phyloP scores from a whole-genome alignment of 2,113 vertebrate genomes.

The Sapayoa aenigma region DNA sequence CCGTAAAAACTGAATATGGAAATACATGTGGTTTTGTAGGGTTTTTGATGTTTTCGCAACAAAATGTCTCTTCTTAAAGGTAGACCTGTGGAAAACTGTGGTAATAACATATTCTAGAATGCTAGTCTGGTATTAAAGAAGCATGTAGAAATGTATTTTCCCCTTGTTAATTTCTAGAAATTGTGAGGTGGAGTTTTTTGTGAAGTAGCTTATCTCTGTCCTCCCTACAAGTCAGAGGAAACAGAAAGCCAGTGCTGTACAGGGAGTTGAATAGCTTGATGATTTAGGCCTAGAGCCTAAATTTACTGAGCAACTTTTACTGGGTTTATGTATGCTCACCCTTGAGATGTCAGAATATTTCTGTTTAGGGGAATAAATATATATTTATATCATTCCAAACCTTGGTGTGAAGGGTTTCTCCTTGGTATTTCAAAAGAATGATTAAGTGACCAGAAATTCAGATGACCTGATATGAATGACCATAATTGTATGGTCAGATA shows the following conservation, averaged over 20 bases:
- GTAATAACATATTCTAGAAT: background rate
- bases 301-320: background rate
- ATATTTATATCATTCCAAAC: background rate
- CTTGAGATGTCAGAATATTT: background rate
- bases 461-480: background rate
- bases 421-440: background rate
- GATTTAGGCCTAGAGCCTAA: background rate
- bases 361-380: background rate
- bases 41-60: background rate
- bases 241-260: background rate
- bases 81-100: background rate
- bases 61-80: background rate
- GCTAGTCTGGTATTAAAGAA: background rate
- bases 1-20: background rate
- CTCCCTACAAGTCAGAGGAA: background rate
- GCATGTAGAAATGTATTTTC: background rate
- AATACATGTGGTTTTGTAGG: background rate
- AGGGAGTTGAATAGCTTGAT: background rate
- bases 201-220: background rate
- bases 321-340: background rate
- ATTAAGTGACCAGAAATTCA: background rate
- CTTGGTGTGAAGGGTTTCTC: background rate
- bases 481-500: too few species aligned
- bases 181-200: background rate
- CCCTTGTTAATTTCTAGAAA: background rate